Base-by-base conservation (phyloP, 2,113 vertebrate species). In the Perccottus glenii region DNA sequence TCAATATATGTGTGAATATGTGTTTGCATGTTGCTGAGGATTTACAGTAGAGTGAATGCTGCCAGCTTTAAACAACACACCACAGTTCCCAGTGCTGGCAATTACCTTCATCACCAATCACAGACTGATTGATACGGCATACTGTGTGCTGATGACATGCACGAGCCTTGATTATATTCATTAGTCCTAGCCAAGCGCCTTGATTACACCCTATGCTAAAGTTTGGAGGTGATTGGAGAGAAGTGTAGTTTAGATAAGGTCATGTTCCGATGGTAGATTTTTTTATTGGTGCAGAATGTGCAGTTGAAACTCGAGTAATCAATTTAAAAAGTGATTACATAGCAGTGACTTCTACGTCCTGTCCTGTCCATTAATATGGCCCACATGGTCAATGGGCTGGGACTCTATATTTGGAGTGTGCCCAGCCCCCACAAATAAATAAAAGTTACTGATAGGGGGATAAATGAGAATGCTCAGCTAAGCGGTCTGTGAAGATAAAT, bases 391-490 rank as follows among this genome's bases (percentile, higher is more conserved):
- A 87, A 73, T 83, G 81, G 87, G 78, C 70, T 71, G 36, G 45
- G 82, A 52, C 83, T 86, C 91, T 94, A 93, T 94, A 94, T 94
- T 94, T 93, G 91, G 90, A 84, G 35, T 38, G 77, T 68, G 61
- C 82, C 89, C 85, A 90, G 89, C 88, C 88, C 85, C 52, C 64
- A 85, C 86, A 87, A 90, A 87, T 86, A 80, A 91, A 76, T 45
- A 85, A 83, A 81, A 82, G 82, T 70, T 84, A 89, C 63, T 63
- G 75, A 87, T 85, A 80, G 71, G 53, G 48, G 70, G 70, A 38
- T 76, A 74, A 86, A 74, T 78, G 60, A 85, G 74, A 55, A 61
- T 0, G 38, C 60, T 12, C 15, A 40, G 14, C 48, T 11, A 60
- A 88, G 78, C 57, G 38, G 70, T 62, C 66, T 66, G 57, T 61